Evolutionary conservation across 2,888 invertebrate genomes (phyloP).

Genomic region (Oxytorus armatus): DNA sequence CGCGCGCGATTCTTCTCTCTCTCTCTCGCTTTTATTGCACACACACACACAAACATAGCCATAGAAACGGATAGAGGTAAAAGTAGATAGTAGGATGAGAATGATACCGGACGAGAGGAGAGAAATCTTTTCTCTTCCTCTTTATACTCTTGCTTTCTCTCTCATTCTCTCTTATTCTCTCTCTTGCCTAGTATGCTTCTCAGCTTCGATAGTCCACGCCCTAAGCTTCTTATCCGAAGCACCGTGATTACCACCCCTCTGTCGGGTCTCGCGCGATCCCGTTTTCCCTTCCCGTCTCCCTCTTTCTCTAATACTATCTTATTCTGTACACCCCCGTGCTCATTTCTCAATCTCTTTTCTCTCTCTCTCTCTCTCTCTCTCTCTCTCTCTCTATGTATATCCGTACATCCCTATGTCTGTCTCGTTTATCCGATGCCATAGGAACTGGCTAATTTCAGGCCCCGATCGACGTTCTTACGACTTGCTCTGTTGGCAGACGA

Average conservation of each 20-base stretch:
- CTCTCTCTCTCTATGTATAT: background rate
- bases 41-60: background rate
- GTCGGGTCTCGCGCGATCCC: constrained; percentile 48
- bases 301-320: constrained; percentile 52
- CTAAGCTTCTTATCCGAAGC: constrained; percentile 72
- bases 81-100: constrained; percentile 51
- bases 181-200: constrained; percentile 44
- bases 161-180: constrained; percentile 7
- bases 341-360: too few relatives aligned
- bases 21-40: constrained; percentile 39
- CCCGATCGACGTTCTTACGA: constrained; percentile 52
- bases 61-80: constrained; percentile 1
- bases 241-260: constrained; percentile 70
- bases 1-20: constrained; percentile 19
- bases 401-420: background rate
- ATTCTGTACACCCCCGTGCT: constrained; percentile 41
- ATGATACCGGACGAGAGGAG: constrained; percentile 59
- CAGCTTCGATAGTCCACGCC: constrained; percentile 62
- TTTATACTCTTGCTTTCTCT: constrained; percentile 22
- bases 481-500: constrained; percentile 52
- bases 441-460: constrained; percentile 67
- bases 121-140: constrained; percentile 46
- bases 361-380: too few relatives aligned
- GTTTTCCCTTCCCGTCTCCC: constrained; percentile 20
- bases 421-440: constrained; percentile 48